phyloP scores from a whole-genome alignment of 2,113 vertebrate species.

The Gnathonemus echidnorhynchus region DNA sequence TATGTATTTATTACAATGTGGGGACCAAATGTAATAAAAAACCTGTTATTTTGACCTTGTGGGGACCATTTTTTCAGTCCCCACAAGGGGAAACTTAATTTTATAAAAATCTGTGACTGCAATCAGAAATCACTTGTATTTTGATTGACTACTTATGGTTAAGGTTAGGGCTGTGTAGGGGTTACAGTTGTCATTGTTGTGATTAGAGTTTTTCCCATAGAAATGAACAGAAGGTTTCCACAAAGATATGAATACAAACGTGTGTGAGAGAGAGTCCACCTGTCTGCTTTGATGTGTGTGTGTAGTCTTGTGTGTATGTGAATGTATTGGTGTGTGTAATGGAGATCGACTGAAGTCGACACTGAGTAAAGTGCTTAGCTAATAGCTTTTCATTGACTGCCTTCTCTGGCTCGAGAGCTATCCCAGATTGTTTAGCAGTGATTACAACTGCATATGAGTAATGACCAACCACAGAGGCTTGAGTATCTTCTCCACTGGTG shows the following conservation, averaged over 20 bases:
- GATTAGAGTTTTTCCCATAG: not conserved
- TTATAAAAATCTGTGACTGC: not conserved
- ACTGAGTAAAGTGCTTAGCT: slow-evolving; percentile 21
- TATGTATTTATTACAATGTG: not conserved
- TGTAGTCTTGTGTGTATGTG: slow-evolving; percentile 15
- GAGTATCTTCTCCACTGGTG: slow-evolving; percentile 42
- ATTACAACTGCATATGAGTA: slow-evolving; percentile 54
- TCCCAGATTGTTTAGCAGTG: slow-evolving; percentile 60
- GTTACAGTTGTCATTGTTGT: not conserved
- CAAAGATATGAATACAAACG: not conserved
- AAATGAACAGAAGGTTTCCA: not conserved
- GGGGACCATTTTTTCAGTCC: not conserved
- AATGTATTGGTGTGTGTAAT: not conserved
- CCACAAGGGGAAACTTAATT: not conserved
- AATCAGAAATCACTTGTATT: not conserved
- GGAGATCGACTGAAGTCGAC: not conserved
- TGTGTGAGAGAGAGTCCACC: slow-evolving; percentile 5
- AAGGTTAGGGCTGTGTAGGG: not conserved
- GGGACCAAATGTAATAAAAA: not conserved
- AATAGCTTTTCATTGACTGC: slow-evolving; percentile 46
- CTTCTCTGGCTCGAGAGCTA: slow-evolving; percentile 47
- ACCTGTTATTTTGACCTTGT: not conserved
- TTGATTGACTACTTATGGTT: not conserved
- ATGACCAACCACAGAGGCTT: slow-evolving; percentile 34
- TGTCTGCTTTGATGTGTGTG: not conserved